Percentiles rank a stretch among this genome's conserved stretches.
phyloP scores from a whole-genome alignment of 2,113 vertebrate species.

The Gavialis gangeticus region DNA sequence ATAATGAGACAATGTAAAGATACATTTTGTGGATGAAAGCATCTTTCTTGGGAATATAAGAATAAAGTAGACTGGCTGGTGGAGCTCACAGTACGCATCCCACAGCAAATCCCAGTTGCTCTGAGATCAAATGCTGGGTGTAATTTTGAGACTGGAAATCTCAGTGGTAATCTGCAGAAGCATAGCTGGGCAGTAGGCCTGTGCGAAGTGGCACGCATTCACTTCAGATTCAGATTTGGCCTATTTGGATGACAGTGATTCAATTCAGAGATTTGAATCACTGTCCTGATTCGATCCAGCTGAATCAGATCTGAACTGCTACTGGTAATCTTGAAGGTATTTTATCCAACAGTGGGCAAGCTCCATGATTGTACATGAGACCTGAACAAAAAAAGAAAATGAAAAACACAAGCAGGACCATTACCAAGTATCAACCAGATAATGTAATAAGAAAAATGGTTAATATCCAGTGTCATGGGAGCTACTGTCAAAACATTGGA shows the following conservation, averaged over 20 bases:
- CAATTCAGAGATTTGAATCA: too few relatives aligned
- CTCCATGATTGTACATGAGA: neutral
- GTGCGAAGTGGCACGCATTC: too few relatives aligned
- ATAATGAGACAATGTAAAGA: neutral
- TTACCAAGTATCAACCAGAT: neutral
- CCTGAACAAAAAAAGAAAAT: neutral
- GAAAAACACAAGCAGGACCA: neutral
- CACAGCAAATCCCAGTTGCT: neutral
- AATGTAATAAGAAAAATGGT: neutral
- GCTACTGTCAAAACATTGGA: neutral
- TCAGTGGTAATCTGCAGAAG: neutral
- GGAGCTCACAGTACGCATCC: neutral
- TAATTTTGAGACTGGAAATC: neutral
- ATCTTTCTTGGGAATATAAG: neutral
- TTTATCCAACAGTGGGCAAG: too few relatives aligned
- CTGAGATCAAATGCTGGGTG: neutral
- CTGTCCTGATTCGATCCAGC: too few relatives aligned
- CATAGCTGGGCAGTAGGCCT: too few relatives aligned
- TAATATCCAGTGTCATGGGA: neutral
- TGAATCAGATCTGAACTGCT: too few relatives aligned
- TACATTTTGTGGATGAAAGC: neutral
- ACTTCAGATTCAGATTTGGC: too few relatives aligned
- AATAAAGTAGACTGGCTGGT: neutral
- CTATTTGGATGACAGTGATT: too few relatives aligned
- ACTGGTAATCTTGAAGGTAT: too few relatives aligned